Evolutionary conservation across 2,113 vertebrate genomes (phyloP).

Genomic region (Opisthocomus hoazin): DNA sequence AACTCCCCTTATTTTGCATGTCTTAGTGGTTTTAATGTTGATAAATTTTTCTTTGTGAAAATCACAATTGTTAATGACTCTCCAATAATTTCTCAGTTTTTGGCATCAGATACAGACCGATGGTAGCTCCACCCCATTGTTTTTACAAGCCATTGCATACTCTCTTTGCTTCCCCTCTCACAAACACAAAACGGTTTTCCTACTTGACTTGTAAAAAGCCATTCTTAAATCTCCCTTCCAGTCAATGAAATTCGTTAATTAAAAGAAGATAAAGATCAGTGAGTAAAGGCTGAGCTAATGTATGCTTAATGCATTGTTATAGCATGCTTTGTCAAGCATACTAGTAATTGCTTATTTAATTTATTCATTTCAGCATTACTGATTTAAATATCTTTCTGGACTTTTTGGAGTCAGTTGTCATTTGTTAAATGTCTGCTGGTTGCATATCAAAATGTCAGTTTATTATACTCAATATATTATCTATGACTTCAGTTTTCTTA

Average conservation of each 20-base stretch:
- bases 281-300: slow-evolving; percentile 46
- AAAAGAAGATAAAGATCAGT: slow-evolving; percentile 40
- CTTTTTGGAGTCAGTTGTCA: slow-evolving; percentile 5
- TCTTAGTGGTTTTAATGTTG: background rate
- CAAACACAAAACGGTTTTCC: background rate
- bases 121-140: background rate
- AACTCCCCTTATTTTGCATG: background rate
- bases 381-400: slow-evolving; percentile 33
- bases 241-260: slow-evolving; percentile 55
- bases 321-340: slow-evolving; percentile 34
- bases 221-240: slow-evolving; percentile 3
- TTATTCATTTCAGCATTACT: background rate
- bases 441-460: slow-evolving; percentile 1
- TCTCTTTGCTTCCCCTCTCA: background rate
- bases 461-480: background rate
- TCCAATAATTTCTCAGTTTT: background rate
- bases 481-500: slow-evolving; percentile 22
- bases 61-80: background rate
- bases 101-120: background rate
- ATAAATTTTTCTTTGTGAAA: background rate
- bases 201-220: background rate
- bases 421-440: background rate
- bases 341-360: slow-evolving; percentile 37
- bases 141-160: background rate
- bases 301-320: slow-evolving; percentile 32